Evolutionary conservation across 2,888 invertebrate genomes (phyloP).

Genomic region (Leptinotarsa haldemani): DNA sequence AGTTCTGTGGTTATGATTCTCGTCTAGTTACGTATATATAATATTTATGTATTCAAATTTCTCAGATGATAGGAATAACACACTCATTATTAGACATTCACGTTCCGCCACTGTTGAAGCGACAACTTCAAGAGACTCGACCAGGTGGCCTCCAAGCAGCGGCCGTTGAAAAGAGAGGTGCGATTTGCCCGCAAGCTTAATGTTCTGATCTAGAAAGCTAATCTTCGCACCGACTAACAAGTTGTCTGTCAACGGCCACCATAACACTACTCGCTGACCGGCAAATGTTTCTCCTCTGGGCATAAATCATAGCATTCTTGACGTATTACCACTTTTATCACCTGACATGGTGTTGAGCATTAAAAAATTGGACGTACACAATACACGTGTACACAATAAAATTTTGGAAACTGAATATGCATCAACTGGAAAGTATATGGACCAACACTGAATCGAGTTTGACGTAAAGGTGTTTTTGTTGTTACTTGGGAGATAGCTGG

Average conservation of each 20-base stretch:
- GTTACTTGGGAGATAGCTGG: too few relatives aligned
- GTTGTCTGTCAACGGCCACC: constrained; percentile 55
- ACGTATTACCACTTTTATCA: constrained; percentile 35
- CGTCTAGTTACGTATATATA: too few relatives aligned
- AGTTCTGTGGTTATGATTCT: too few relatives aligned
- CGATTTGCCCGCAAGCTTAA: constrained; percentile 48
- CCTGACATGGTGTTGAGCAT: constrained; percentile 40
- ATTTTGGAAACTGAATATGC: too few relatives aligned
- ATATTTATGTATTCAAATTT: too few relatives aligned
- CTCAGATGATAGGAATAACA: too few relatives aligned
- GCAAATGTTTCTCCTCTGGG: constrained; percentile 39
- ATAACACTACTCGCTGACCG: constrained; percentile 45
- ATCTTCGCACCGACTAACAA: constrained; percentile 54
- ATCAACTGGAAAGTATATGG: too few relatives aligned
- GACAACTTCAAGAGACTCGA: constrained; percentile 24
- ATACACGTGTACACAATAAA: too few relatives aligned
- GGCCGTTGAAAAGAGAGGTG: constrained; percentile 45
- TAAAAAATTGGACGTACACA: constrained; percentile 36
- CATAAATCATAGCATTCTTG: constrained; percentile 45
- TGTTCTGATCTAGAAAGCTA: constrained; percentile 51
- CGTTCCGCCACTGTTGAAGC: constrained; percentile 25
- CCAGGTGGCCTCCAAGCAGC: constrained; percentile 45
- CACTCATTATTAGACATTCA: too few relatives aligned
- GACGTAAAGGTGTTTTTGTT: too few relatives aligned
- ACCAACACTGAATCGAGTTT: too few relatives aligned